Evolutionary conservation across 2,113 vertebrate species (phyloP).

Genomic region (Tachysurus vachellii): DNA sequence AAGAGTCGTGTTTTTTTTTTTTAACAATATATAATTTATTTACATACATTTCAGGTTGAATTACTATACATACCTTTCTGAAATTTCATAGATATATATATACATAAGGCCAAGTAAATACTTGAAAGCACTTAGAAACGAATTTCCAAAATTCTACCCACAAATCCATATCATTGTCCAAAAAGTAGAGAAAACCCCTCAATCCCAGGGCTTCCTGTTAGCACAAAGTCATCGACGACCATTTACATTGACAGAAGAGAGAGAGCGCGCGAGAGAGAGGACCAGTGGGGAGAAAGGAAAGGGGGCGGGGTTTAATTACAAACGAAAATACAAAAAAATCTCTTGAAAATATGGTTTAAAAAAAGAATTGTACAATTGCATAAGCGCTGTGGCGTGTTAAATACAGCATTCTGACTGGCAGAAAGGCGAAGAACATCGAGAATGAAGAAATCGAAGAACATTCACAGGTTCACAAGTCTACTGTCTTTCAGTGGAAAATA

Average conservation of each 20-base stretch:
- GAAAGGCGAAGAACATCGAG: constrained; percentile 80
- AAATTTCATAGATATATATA: constrained; percentile 79
- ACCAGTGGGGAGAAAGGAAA: neutral
- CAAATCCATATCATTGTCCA: constrained; percentile 83
- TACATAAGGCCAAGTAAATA: constrained; percentile 89
- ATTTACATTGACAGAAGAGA: constrained; percentile 72
- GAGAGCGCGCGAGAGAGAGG: neutral
- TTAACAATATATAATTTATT: constrained; percentile 89
- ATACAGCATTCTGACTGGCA: constrained; percentile 86
- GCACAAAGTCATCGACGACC: constrained; percentile 79
- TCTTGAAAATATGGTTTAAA: constrained; percentile 46
- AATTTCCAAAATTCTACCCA: constrained; percentile 88
- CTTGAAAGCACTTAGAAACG: constrained; percentile 87
- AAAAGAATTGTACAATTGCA: constrained; percentile 81
- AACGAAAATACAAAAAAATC: constrained; percentile 51
- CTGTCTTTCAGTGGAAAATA: constrained; percentile 65
- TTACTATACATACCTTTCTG: constrained; percentile 85
- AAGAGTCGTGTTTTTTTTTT: constrained; percentile 66
- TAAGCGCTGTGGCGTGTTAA: constrained; percentile 83
- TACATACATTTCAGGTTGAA: constrained; percentile 84
- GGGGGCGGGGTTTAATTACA: constrained; percentile 54
- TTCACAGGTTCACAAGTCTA: constrained; percentile 78
- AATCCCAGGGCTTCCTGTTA: constrained; percentile 70
- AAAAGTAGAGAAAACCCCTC: constrained; percentile 77
- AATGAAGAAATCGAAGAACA: constrained; percentile 72